Evolutionary conservation across 1,140 invertebrate species (phyloP).

Genomic region (Tribolium madens): DNA sequence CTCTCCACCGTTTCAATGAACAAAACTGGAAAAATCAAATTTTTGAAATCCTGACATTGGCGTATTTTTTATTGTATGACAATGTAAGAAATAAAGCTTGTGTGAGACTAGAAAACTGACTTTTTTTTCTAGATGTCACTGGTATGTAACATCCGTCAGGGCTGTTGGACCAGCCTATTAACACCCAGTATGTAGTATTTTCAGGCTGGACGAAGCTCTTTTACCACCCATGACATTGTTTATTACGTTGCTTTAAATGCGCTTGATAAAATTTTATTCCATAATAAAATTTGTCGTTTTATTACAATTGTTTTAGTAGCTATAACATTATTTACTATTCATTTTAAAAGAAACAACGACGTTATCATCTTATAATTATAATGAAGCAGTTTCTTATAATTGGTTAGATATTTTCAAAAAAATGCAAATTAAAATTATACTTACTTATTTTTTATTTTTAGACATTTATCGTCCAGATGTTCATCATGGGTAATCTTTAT

Average conservation of each 20-base stretch:
- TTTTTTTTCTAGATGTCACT: background rate
- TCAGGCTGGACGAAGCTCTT: constrained; percentile 37
- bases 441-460: constrained; percentile 15
- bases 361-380: constrained; percentile 37
- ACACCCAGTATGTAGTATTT: constrained; percentile 42
- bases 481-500: constrained; percentile 10
- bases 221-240: constrained; percentile 51
- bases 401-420: background rate
- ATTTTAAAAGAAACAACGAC: constrained; percentile 43
- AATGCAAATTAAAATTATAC: constrained; percentile 23
- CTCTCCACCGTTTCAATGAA: no score
- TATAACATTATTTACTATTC: constrained; percentile 50
- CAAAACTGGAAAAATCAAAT: no score
- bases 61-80: background rate
- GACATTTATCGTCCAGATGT: constrained; percentile 15
- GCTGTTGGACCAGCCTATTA: constrained; percentile 41
- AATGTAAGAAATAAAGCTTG: background rate
- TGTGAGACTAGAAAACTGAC: background rate
- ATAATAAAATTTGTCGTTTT: constrained; percentile 53
- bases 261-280: constrained; percentile 52
- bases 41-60: no score
- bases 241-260: constrained; percentile 49
- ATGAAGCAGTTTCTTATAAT: constrained; percentile 35
- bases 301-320: constrained; percentile 52
- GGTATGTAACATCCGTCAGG: background rate